Evolutionary conservation across 53 echinoderm and acorn worm genomes (phyloP), one percentile per base, ranked within the genome.

Genomic region (Apostichopus leukothele): DNA sequence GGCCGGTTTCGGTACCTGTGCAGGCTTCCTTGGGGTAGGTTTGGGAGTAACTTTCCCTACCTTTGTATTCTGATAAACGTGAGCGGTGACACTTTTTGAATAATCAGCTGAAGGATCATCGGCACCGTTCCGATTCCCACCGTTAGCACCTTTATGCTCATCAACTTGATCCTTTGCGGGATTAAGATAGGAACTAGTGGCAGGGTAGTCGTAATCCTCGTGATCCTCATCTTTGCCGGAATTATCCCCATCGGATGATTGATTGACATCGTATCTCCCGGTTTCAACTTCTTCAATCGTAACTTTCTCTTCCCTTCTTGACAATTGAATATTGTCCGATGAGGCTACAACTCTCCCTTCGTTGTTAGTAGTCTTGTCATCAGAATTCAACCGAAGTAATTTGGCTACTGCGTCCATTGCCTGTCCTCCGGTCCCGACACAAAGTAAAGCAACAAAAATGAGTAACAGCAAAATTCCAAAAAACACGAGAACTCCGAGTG

Each of bases 121-220:
- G 63, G 63, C 0, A 63, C 63, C 63, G 5, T 16, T 16, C 12
- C 6, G 12, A 13, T 11, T 13, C 12, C 12, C 4, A 63, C 63
- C 63, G 16, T 11, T 13, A 11, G 11, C 11, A 4, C 12, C 16
- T 16, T 4, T 16, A 13, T 13, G 12, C 12, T 11, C 12, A 63
- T 63, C 63, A 13, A 63, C 12, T 13, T 16, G 12, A 11, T 13
- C 12, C 16, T 11, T 11, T 11, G 4, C 63, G 16, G 63, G 12
- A 3, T 4, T 16, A 63, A 4, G 7, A 16, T 4, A 11, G 11
- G 63, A 4, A 7, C 53, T 79, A 8, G 50, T 8, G 13, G 79
- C 19, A 51, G 79, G 79, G 16, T 79, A 79, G 53, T 79, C 79
- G 51, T 79, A 79, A 53, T 12, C 53, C 51, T 79, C 53, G 0